Percentiles rank a stretch among this genome's conserved stretches.
These are phyloP conservation scores for Ctenodactylus gundi DNA, from an alignment of 2,113 vertebrate species.

Conservation along the genomic window DNA sequence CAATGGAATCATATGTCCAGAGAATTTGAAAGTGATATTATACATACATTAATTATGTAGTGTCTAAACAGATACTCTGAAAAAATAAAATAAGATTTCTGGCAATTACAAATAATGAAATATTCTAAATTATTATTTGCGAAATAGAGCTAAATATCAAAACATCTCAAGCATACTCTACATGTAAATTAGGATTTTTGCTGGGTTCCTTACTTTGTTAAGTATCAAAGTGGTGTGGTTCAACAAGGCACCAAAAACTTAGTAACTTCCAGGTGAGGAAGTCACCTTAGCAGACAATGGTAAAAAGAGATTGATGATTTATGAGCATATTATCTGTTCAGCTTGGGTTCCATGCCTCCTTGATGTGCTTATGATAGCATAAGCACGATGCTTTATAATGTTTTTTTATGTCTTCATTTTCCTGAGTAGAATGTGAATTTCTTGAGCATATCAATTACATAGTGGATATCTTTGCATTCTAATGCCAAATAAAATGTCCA, in stretches of 20 bases:
- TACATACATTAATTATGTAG: neutral
- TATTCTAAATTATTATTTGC: neutral
- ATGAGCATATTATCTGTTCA: neutral
- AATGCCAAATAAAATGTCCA: neutral
- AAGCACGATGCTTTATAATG: neutral
- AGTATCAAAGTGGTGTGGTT: neutral
- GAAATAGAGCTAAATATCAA: neutral
- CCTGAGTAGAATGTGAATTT: neutral
- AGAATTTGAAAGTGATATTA: neutral
- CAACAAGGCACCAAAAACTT: neutral
- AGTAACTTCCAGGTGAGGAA: neutral
- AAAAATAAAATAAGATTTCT: neutral
- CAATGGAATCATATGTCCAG: neutral
- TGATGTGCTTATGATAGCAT: neutral
- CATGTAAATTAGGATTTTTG: neutral
- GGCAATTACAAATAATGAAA: conserved; percentile 13
- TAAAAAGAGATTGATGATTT: neutral
- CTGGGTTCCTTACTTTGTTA: neutral
- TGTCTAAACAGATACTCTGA: neutral
- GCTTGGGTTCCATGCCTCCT: neutral
- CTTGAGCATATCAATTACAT: neutral
- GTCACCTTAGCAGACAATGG: neutral
- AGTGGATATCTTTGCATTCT: neutral
- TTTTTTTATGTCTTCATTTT: neutral
- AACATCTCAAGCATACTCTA: neutral